A percentile compares a stretch with the other conserved stretches of the same genome.
Conservation (phyloP, 1,140 invertebrate species). For the Aphidius ervi region DNA sequence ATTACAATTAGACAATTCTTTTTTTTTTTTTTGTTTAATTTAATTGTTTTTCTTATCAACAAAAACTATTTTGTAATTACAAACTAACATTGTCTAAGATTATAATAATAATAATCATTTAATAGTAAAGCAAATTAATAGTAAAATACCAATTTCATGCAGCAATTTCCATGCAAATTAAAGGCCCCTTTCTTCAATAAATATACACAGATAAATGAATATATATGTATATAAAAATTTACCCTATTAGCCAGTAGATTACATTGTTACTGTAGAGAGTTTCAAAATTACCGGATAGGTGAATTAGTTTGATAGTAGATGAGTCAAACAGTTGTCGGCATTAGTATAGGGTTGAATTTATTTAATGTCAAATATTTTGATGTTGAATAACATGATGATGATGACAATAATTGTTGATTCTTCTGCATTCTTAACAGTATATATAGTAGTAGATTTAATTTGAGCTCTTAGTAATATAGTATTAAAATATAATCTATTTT, state of each 20-base stretch:
- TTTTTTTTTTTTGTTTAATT: no score
- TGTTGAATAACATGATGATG: no score
- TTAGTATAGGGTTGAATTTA: conserved; percentile 3
- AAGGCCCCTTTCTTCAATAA: neutral
- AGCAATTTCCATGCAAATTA: conserved; percentile 9
- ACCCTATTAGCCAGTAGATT: conserved; percentile 3
- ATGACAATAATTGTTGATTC: no score
- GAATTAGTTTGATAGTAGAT: conserved; percentile 36
- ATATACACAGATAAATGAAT: no score
- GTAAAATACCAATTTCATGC: conserved; percentile 1
- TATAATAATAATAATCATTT: conserved; percentile 13
- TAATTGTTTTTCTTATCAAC: no score
- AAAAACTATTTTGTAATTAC: no score
- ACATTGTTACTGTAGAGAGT: conserved; percentile 27
- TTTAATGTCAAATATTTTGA: neutral
- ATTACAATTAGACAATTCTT: no score
- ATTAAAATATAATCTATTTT: no score
- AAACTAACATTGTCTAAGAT: no score
- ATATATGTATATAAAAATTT: neutral
- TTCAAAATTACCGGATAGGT: conserved; percentile 37
- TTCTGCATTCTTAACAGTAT: no score
- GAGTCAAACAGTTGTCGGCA: conserved; percentile 5
- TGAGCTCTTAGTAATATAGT: no score
- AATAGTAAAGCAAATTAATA: neutral
- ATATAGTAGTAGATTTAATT: no score